Evolutionary conservation across 2,113 vertebrate genomes (phyloP).

Genomic region (Morone saxatilis): DNA sequence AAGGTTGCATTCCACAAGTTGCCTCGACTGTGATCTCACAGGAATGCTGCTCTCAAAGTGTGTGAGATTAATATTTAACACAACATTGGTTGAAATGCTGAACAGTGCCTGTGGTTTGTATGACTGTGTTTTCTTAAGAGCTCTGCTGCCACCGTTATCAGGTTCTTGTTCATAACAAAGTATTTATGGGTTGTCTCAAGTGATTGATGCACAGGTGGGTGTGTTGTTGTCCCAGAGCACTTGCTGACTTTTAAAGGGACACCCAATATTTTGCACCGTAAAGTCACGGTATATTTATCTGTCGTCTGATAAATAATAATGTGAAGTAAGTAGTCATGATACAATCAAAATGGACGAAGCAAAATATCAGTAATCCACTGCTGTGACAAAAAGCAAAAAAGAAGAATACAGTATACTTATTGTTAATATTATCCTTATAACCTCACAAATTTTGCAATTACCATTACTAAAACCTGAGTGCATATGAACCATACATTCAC

Average conservation of each 20-base stretch:
- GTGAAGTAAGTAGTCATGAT: not conserved
- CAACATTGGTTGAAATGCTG: constrained; percentile 54
- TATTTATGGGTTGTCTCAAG: constrained; percentile 65
- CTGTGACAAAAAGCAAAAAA: not conserved
- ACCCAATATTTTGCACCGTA: not conserved
- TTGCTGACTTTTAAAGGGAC: constrained; percentile 38
- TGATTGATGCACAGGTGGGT: constrained; percentile 75
- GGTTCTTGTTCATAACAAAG: constrained; percentile 63
- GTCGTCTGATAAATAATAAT: not conserved
- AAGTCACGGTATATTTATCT: not conserved
- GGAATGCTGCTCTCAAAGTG: constrained; percentile 74
- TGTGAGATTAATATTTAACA: constrained; percentile 83
- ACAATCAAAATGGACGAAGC: not conserved
- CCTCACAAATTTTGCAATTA: not conserved
- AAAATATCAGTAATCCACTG: not conserved
- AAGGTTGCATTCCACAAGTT: constrained; percentile 72
- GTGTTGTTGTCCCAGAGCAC: constrained; percentile 46
- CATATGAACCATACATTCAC: not conserved
- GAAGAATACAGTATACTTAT: not conserved
- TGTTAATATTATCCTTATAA: not conserved
- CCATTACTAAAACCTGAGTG: not conserved
- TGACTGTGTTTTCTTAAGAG: constrained; percentile 67
- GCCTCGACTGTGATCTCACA: constrained; percentile 68
- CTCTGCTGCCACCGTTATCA: constrained; percentile 66
- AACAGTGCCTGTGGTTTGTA: constrained; percentile 50